These are phyloP conservation scores for Monodelphis domestica DNA, from an alignment of 2,797 vertebrate genomes.

Conservation along the genomic window DNA sequence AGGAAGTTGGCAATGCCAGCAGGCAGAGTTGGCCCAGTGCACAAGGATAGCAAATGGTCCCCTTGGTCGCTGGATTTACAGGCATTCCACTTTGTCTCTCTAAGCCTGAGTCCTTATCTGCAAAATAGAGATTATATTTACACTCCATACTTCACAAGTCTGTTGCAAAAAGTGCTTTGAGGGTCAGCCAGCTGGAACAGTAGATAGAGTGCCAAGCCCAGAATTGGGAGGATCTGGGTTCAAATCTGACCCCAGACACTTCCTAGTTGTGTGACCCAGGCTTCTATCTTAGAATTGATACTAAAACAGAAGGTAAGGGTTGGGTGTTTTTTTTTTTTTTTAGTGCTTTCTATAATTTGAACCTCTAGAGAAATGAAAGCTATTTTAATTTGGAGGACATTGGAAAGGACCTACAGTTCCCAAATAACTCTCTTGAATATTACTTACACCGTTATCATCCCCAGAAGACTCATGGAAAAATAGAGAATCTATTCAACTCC, in stretches of 20 bases:
- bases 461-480: background rate
- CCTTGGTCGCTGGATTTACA: background rate
- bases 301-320: too few species aligned
- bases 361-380: background rate
- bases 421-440: background rate
- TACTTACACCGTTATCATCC: background rate
- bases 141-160: background rate
- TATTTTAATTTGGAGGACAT: background rate
- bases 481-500: background rate
- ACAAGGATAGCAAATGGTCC: background rate
- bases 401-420: background rate
- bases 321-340: too few species aligned
- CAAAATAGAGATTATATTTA: background rate
- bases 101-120: background rate
- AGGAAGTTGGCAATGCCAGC: background rate
- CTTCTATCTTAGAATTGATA: too few species aligned
- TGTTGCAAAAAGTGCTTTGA: background rate
- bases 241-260: too few species aligned
- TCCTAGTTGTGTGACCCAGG: too few species aligned
- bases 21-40: background rate
- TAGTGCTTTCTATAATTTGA: background rate
- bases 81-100: background rate
- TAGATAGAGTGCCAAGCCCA: too few species aligned
- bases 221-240: too few species aligned
- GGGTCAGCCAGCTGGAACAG: too few species aligned